These are phyloP conservation scores for Idaea straminata DNA, from an alignment of 2,888 invertebrate genomes.

Conservation along the genomic window DNA sequence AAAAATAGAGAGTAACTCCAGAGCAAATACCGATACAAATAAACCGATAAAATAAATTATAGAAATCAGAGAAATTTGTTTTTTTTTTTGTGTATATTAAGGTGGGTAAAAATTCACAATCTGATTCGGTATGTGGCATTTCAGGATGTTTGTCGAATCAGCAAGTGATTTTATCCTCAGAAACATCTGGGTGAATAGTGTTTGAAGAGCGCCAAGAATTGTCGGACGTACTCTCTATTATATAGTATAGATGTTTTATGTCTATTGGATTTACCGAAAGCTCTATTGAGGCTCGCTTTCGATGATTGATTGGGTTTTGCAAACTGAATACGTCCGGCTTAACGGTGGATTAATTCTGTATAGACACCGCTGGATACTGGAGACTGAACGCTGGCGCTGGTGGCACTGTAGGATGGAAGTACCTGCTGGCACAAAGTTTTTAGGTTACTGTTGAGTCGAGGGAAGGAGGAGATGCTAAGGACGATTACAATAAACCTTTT, in stretches of 20 bases:
- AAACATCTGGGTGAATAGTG: no score
- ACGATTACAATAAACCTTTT: no score
- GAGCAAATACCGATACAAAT: no score
- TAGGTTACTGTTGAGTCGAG: neutral
- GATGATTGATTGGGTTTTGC: neutral
- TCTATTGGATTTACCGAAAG: neutral
- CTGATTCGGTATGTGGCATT: neutral
- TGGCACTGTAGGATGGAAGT: neutral
- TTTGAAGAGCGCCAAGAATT: no score
- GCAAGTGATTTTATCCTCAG: no score
- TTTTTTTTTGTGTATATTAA: no score
- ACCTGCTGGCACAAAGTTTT: neutral
- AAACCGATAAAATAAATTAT: no score
- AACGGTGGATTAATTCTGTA: neutral
- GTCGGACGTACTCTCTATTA: no score
- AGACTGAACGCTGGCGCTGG: neutral
- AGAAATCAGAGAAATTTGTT: no score
- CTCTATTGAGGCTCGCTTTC: neutral
- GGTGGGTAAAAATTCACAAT: neutral
- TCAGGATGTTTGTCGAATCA: neutral
- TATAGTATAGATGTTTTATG: neutral
- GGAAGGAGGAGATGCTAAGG: no score
- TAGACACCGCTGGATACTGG: neutral
- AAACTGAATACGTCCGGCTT: neutral
- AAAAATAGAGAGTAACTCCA: neutral